Percentiles rank a stretch among this genome's conserved stretches.
phyloP scores from a whole-genome alignment of 2,113 vertebrate genomes.

The Alouatta palliata region DNA sequence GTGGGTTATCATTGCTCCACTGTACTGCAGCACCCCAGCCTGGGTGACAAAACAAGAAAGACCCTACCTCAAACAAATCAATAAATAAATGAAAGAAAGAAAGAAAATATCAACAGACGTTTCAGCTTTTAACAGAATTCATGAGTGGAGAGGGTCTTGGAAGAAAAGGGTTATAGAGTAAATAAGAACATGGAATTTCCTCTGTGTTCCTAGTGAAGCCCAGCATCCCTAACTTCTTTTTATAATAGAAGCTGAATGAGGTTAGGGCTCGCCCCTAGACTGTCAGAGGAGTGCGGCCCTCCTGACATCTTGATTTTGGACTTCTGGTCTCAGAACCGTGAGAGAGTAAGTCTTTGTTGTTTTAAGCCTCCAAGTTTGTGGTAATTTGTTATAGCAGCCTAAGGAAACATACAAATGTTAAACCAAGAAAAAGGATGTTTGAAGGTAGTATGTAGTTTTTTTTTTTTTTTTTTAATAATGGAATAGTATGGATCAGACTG shows the following conservation, averaged over 20 bases:
- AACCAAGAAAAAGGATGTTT: not conserved
- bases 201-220: not conserved
- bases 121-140: slow-evolving; percentile 28
- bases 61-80: too few relatives aligned
- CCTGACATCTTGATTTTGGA: not conserved
- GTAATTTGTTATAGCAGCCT: not conserved
- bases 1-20: too few relatives aligned
- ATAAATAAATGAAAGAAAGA: not conserved
- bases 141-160: not conserved
- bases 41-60: too few relatives aligned
- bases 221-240: not conserved
- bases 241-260: not conserved
- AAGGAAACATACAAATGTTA: not conserved
- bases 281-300: not conserved
- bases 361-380: not conserved
- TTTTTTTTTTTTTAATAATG: not conserved
- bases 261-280: not conserved
- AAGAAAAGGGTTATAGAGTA: not conserved
- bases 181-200: not conserved
- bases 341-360: not conserved
- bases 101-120: not conserved
- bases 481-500: not conserved
- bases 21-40: too few relatives aligned
- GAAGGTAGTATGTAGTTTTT: not conserved
- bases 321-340: not conserved